Evolutionary conservation across 1,140 invertebrate species (phyloP).

Genomic region (Drosophila ironensis): DNA sequence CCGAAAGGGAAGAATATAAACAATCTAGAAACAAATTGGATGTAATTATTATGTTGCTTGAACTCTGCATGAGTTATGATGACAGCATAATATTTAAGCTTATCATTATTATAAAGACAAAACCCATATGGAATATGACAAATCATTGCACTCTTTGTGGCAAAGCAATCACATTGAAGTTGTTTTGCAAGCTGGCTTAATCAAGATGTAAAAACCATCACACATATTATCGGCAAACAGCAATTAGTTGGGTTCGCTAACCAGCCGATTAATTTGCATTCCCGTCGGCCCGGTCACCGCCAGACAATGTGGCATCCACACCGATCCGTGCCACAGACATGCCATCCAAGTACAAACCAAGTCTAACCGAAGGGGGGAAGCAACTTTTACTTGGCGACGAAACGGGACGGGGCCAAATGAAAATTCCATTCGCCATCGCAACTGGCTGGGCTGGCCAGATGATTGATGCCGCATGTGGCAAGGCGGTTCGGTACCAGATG

Average conservation of each 20-base stretch:
- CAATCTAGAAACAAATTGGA: too few relatives aligned
- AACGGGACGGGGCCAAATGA: conserved; percentile 7
- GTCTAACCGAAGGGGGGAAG: neutral
- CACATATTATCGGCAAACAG: neutral
- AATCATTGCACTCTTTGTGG: too few relatives aligned
- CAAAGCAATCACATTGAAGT: neutral
- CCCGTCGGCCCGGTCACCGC: neutral
- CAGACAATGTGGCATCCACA: conserved; percentile 55
- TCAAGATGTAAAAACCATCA: conserved; percentile 15
- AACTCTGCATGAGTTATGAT: neutral
- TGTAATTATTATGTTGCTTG: too few relatives aligned
- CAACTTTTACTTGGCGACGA: conserved; percentile 40
- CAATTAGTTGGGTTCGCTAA: neutral
- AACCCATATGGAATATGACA: too few relatives aligned
- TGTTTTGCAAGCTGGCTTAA: neutral
- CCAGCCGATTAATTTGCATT: conserved; percentile 5
- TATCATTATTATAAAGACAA: too few relatives aligned
- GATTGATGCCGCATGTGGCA: conserved; percentile 26
- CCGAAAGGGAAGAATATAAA: too few relatives aligned
- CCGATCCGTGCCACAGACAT: neutral
- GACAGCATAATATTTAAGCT: too few relatives aligned
- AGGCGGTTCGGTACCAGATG: conserved; percentile 14
- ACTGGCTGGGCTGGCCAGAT: neutral
- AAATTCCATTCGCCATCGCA: conserved; percentile 36
- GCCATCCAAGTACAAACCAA: too few relatives aligned